Percentiles rank a stretch among this genome's conserved stretches.
Conservation (phyloP, 2,113 vertebrate species). For the Zosterops lateralis region DNA sequence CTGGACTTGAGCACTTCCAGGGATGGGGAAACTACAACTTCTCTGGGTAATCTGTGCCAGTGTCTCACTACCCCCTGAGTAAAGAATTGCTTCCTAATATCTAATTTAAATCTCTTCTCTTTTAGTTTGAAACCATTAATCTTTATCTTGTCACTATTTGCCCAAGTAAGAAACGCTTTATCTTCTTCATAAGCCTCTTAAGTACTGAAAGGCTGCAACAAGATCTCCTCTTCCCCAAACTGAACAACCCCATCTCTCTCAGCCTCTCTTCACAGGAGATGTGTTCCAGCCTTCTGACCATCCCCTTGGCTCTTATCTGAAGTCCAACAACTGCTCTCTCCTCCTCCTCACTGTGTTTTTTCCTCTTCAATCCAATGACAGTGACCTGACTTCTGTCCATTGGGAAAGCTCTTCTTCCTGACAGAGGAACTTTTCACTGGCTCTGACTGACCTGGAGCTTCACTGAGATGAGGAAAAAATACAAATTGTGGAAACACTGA, state of each 20-base stretch:
- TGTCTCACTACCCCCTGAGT: not conserved
- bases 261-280: not conserved
- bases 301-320: not conserved
- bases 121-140: not conserved
- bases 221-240: not conserved
- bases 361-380: not conserved
- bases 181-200: not conserved
- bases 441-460: not conserved
- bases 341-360: not conserved
- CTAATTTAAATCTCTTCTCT: not conserved
- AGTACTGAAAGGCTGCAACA: not conserved
- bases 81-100: not conserved
- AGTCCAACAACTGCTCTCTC: not conserved
- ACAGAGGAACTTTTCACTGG: not conserved
- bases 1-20: not conserved
- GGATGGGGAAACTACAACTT: not conserved
- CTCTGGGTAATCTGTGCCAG: not conserved
- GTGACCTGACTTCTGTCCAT: not conserved
- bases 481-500: not conserved
- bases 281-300: not conserved
- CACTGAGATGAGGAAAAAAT: not conserved
- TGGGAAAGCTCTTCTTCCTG: not conserved
- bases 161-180: too few relatives aligned
- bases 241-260: not conserved
- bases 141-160: not conserved